A percentile compares a stretch with the other conserved stretches of the same genome.
These are phyloP conservation scores for Corythornis leucogaster DNA, from an alignment of 2,797 vertebrate species.

Conservation along the genomic window DNA sequence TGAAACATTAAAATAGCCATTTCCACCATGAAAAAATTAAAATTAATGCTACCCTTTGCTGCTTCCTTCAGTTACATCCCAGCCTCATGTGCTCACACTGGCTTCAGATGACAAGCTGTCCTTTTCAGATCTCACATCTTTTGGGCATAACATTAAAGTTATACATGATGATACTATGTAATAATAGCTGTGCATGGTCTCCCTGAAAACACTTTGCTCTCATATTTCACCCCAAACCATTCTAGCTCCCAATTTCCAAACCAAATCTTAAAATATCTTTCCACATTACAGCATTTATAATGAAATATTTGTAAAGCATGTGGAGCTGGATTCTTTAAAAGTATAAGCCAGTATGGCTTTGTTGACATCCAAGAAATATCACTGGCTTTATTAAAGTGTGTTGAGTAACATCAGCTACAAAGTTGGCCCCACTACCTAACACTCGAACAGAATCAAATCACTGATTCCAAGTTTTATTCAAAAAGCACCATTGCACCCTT, in stretches of 20 bases:
- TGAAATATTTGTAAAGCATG: not conserved
- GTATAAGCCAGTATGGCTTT: not conserved
- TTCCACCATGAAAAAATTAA: not conserved
- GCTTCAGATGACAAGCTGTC: not conserved
- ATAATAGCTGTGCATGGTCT: rapidly evolving
- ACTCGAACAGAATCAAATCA: not conserved
- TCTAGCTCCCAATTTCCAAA: not conserved
- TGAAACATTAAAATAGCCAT: not conserved
- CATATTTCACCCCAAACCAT: not conserved
- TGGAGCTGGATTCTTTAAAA: not conserved
- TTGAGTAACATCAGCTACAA: not conserved
- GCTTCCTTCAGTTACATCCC: not conserved
- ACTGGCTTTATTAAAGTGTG: not conserved
- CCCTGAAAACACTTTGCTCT: not conserved
- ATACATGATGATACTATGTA: too few relatives aligned
- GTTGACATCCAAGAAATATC: not conserved
- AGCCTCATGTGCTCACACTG: not conserved
- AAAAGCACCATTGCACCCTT: not conserved
- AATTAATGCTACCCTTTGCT: not conserved
- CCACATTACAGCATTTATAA: not conserved
- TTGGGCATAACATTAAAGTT: not conserved
- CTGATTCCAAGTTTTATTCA: not conserved
- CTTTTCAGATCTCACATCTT: not conserved
- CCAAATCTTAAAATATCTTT: not conserved
- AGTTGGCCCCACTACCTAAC: not conserved